Base-by-base conservation (phyloP, 2,888 invertebrate genomes). In the Drosophila mercatorum region DNA sequence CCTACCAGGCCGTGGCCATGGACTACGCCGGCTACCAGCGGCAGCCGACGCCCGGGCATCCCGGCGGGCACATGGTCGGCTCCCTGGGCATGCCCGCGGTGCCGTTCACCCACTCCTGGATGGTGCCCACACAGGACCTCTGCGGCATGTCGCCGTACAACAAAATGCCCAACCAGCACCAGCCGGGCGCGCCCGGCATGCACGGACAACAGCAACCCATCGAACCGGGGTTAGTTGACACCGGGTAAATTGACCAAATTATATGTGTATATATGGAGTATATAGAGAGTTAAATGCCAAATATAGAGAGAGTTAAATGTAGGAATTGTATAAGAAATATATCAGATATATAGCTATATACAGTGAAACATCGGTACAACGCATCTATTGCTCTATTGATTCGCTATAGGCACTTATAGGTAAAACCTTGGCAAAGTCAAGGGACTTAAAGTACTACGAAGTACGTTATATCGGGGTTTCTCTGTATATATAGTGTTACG, bases 31-130 rank as follows among this genome's bases (percentile, higher is more conserved):
- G 94, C 78, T 94, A 94, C 94, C 94, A 95, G 94, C 94, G 95
- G 93, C 94, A 95, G 72, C 89, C 91, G 93, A 90, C 92, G 58
- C 84, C 91, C 36, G 92, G 91, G 5, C 92, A 92, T 79, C 92
- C 92, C 3, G 91, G 92, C 58, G 90, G 92, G 40, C 92, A 92
- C 60, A 93, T 93, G 93, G 83, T 87, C 91, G 94, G 94, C 81
- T 91, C 93, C 87, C 93, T 95, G 93, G 95, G 95, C 83, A 94
- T 95, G 92, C 68, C 91, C 8, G 80, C 91, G 68, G 94, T 90
- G 93, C 95, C 97, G 92, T 97, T 97, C 95, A 96, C 97, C 93
- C 97, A 97, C 95, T 97, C 97, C 94, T 97, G 97, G 97, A 97
- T 97, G 95, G 97, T 97, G 94, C 95, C 95, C 94, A 96, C 96